These are phyloP conservation scores for Nematostella vectensis DNA, from an alignment of 92 coral and sea anemone species.

Conservation along the genomic window DNA sequence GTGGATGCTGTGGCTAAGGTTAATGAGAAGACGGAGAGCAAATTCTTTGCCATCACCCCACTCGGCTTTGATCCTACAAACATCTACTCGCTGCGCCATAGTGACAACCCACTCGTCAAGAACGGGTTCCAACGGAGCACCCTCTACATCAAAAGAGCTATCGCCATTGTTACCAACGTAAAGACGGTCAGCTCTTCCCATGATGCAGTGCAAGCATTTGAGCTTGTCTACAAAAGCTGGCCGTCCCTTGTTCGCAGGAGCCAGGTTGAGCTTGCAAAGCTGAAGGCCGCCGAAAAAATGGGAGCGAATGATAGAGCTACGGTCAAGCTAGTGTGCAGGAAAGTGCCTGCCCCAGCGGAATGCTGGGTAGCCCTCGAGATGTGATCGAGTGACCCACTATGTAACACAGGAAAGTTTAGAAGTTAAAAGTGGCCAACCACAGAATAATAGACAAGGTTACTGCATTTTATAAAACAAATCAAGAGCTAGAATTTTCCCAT, in stretches of 20 bases:
- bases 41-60: not conserved
- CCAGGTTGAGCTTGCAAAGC: not conserved
- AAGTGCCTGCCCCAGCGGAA: not conserved
- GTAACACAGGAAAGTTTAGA: too few relatives aligned
- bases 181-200: not conserved
- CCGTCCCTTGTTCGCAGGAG: not conserved
- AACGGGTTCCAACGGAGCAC: not conserved
- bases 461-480: too few relatives aligned
- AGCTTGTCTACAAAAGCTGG: not conserved
- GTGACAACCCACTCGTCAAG: not conserved
- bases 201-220: not conserved
- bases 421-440: too few relatives aligned
- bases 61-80: not conserved
- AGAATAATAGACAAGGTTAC: too few relatives aligned
- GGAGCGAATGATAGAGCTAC: not conserved
- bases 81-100: not conserved
- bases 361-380: not conserved
- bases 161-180: not conserved
- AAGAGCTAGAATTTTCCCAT: too few relatives aligned
- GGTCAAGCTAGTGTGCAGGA: not conserved
- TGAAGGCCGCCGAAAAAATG: not conserved
- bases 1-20: too few relatives aligned
- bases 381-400: too few relatives aligned
- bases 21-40: not conserved
- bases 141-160: not conserved